A percentile compares a stretch with the other conserved stretches of the same genome.
Conservation (phyloP, 2,797 vertebrate species). For the Mormyrops attenuatus region DNA sequence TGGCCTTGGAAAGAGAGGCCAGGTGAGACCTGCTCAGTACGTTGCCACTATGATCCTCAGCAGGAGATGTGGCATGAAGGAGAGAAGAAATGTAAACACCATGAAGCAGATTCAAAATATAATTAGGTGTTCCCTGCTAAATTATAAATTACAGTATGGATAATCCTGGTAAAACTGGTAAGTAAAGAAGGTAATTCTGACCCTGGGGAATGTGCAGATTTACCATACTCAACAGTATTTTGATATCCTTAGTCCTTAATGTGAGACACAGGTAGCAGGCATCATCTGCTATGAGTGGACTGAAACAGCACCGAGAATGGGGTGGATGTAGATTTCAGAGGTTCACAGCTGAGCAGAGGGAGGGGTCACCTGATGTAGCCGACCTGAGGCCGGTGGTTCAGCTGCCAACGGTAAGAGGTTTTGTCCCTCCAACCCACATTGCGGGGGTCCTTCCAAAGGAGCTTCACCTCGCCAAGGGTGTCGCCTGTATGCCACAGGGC, state of each 20-base stretch:
- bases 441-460: conserved; percentile 89
- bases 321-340: neutral
- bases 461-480: conserved; percentile 74
- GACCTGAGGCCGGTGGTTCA: conserved; percentile 86
- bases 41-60: neutral
- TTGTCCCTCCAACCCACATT: conserved; percentile 87
- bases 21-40: neutral
- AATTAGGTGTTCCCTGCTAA: neutral
- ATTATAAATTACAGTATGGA: neutral
- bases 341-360: neutral
- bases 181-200: neutral
- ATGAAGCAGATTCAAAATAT: too few species aligned
- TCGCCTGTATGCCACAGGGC: conserved; percentile 89
- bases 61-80: neutral
- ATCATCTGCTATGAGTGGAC: neutral
- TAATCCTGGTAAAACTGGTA: neutral
- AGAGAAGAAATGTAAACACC: neutral
- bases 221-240: neutral
- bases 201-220: neutral
- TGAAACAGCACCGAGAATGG: neutral
- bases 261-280: neutral
- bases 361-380: conserved; percentile 77
- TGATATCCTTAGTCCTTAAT: neutral
- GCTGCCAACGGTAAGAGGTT: conserved; percentile 88
- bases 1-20: neutral